Conservation (phyloP, 1,140 invertebrate species). For the Nasonia giraulti region DNA sequence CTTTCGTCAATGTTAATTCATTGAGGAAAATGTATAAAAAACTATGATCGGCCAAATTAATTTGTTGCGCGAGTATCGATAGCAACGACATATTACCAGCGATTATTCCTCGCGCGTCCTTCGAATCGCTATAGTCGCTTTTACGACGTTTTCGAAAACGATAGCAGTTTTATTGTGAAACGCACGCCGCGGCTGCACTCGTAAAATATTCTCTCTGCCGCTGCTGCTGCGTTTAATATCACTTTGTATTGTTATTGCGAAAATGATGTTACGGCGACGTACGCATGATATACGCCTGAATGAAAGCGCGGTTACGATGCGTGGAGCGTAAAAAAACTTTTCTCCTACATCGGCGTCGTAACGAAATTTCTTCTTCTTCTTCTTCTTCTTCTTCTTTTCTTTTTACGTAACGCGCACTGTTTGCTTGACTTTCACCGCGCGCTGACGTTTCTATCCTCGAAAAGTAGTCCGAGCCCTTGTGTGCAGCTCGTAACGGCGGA, state of each 20-base stretch:
- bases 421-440: neutral
- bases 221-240: conserved; percentile 5
- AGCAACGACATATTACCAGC: neutral
- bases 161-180: neutral
- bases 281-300: conserved; percentile 15
- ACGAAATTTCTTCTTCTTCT: conserved; percentile 32
- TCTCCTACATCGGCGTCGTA: conserved; percentile 10
- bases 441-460: neutral
- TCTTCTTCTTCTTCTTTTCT: conserved; percentile 23
- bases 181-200: neutral
- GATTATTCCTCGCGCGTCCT: neutral
- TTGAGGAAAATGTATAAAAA: neutral
- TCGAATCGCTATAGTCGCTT: neutral
- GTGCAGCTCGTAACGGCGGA: neutral
- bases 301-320: conserved; percentile 37
- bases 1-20: neutral
- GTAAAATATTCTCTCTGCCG: neutral
- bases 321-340: conserved; percentile 21
- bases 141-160: neutral
- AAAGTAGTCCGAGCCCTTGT: no score
- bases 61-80: neutral
- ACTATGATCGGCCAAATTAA: neutral
- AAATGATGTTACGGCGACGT: conserved; percentile 25
- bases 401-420: neutral
- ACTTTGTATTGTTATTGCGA: conserved; percentile 15